These are phyloP conservation scores for Thumatha senex DNA, from an alignment of 2,888 invertebrate genomes.

Conservation along the genomic window DNA sequence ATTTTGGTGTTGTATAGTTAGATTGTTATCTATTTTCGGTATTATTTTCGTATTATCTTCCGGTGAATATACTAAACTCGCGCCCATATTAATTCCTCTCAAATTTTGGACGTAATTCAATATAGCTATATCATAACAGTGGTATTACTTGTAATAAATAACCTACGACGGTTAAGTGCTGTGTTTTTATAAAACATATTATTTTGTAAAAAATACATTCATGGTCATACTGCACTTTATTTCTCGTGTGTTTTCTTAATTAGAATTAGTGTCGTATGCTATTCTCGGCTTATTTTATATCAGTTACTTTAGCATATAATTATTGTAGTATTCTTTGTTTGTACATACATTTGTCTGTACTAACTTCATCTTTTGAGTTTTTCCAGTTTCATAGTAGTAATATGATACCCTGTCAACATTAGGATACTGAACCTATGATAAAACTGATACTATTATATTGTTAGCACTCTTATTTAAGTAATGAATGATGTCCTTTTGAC, in stretches of 20 bases:
- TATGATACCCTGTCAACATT: neutral
- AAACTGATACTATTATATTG: neutral
- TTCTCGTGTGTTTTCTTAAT: neutral
- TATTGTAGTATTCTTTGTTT: too few species aligned
- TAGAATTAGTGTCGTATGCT: neutral
- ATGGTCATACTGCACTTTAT: neutral
- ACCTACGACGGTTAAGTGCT: neutral
- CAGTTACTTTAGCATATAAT: too few species aligned
- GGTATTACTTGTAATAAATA: constrained; percentile 7
- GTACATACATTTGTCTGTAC: too few species aligned
- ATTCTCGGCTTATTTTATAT: neutral
- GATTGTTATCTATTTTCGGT: constrained; percentile 10
- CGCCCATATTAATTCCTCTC: constrained; percentile 23
- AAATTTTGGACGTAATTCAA: constrained; percentile 15
- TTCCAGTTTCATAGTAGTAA: too few species aligned
- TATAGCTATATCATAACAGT: constrained; percentile 4
- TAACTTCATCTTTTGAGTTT: too few species aligned
- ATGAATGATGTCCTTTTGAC: too few species aligned
- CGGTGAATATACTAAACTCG: constrained; percentile 22
- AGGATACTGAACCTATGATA: neutral
- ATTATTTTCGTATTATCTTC: constrained; percentile 26
- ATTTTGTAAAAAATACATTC: neutral
- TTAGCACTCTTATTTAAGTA: too few species aligned
- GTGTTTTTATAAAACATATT: neutral
- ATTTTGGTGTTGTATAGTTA: constrained; percentile 12